phyloP scores from a whole-genome alignment of 2,797 vertebrate species.

The Myioborus miniatus region DNA sequence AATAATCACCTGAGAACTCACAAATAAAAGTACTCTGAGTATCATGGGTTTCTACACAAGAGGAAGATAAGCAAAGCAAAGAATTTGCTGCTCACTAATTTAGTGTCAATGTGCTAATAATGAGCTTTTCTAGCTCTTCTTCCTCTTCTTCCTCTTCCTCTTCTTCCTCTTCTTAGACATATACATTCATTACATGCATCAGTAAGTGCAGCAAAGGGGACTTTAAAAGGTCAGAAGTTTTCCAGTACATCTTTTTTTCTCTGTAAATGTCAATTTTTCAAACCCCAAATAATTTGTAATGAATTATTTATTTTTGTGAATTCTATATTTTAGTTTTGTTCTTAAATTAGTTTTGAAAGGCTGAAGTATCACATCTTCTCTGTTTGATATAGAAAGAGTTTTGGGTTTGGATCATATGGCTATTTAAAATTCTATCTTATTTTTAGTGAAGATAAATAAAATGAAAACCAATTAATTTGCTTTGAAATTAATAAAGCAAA shows the following conservation, averaged over 20 bases:
- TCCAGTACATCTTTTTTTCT: not conserved
- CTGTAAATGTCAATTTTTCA: not conserved
- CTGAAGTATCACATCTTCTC: not conserved
- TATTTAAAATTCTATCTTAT: not conserved
- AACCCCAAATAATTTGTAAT: not conserved
- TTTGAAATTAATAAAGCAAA: not conserved
- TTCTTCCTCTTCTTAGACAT: not conserved
- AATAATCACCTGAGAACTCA: not conserved
- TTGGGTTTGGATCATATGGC: not conserved
- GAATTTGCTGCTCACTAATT: not conserved
- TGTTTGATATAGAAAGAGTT: not conserved
- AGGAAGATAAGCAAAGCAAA: not conserved
- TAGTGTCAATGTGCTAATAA: not conserved
- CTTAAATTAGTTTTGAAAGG: not conserved
- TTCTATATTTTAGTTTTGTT: not conserved
- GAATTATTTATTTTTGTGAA: not conserved
- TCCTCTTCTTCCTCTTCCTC: too few species aligned
- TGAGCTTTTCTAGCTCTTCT: not conserved
- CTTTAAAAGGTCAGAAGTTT: not conserved
- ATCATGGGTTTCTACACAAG: not conserved
- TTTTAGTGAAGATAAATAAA: not conserved
- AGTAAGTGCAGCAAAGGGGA: not conserved
- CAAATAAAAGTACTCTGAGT: not conserved
- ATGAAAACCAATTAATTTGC: not conserved
- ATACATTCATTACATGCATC: not conserved